Percentiles rank a stretch among this genome's conserved stretches.
Conservation (phyloP, 2,888 invertebrate species). For the Aphidius colemani region DNA sequence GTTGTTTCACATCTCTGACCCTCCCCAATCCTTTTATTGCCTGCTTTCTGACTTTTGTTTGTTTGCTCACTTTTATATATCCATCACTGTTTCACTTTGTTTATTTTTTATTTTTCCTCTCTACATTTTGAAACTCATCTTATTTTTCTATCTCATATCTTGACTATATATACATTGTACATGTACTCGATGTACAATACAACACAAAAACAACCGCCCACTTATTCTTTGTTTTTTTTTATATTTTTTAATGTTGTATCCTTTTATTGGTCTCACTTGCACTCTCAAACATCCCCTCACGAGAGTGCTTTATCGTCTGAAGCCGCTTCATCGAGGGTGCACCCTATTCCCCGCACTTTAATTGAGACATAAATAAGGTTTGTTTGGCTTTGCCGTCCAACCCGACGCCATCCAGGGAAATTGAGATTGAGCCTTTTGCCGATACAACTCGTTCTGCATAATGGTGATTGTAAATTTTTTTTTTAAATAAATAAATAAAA, state of each 20-base stretch:
- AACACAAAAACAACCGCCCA: constrained; percentile 1
- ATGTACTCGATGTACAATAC: neutral
- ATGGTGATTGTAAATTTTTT: constrained; percentile 56
- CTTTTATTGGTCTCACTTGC: constrained; percentile 17
- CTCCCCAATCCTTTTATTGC: constrained; percentile 50
- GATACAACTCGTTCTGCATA: constrained; percentile 59
- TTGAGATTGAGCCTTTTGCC: constrained; percentile 58
- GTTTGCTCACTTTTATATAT: neutral
- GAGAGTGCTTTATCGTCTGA: constrained; percentile 59
- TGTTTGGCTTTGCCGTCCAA: constrained; percentile 60
- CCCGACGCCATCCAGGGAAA: constrained; percentile 54
- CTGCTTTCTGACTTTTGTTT: constrained; percentile 23
- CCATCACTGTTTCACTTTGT: neutral
- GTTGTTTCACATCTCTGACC: constrained; percentile 52
- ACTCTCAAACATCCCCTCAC: constrained; percentile 38
- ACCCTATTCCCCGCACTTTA: constrained; percentile 60
- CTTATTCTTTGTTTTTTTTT: neutral
- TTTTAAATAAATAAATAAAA: constrained; percentile 16
- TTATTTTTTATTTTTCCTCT: constrained; percentile 1
- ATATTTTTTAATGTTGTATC: neutral
- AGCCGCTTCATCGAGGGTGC: constrained; percentile 61
- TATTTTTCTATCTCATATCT: constrained; percentile 9
- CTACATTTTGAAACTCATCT: constrained; percentile 12
- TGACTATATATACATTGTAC: constrained; percentile 6
- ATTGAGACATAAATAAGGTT: constrained; percentile 62